phyloP scores from a whole-genome alignment of 2,888 invertebrate genomes.

The Drosophila niveifrons region DNA sequence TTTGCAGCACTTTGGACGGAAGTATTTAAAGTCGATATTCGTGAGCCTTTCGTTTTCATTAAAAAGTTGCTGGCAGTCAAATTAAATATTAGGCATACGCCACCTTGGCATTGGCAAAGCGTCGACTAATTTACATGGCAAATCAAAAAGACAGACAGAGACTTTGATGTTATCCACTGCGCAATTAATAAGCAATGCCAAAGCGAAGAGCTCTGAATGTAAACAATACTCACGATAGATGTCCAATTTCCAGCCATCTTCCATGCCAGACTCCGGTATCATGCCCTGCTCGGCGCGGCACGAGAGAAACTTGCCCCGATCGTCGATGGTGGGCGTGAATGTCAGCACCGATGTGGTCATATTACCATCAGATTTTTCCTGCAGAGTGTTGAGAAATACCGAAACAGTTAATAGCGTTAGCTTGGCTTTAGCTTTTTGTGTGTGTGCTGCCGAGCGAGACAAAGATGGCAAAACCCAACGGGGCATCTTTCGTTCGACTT shows the following conservation, averaged over 20 bases:
- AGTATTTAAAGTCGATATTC: constrained; percentile 63
- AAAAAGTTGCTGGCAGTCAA: constrained; percentile 61
- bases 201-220: constrained; percentile 10
- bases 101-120: constrained; percentile 30
- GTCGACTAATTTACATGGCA: constrained; percentile 30
- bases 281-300: constrained; percentile 92
- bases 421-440: constrained; percentile 7
- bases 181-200: constrained; percentile 34
- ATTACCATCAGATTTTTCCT: constrained; percentile 88
- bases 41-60: constrained; percentile 67
- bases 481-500: constrained; percentile 1
- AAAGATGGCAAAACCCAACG: constrained; percentile 38
- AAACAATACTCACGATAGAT: constrained; percentile 91
- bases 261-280: constrained; percentile 91
- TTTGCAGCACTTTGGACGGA: constrained; percentile 50
- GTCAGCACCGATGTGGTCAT: constrained; percentile 91
- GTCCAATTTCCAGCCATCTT: constrained; percentile 93
- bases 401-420: constrained; percentile 45
- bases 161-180: constrained; percentile 47
- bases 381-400: constrained; percentile 32
- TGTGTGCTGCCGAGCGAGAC: constrained; percentile 48
- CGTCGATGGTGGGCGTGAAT: constrained; percentile 92
- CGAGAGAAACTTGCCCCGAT: constrained; percentile 91
- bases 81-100: constrained; percentile 72
- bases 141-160: constrained; percentile 1